A percentile compares a stretch with the other conserved stretches of the same genome.
phyloP scores from a whole-genome alignment of 2,888 invertebrate genomes.

The Diachrysia chrysitis region DNA sequence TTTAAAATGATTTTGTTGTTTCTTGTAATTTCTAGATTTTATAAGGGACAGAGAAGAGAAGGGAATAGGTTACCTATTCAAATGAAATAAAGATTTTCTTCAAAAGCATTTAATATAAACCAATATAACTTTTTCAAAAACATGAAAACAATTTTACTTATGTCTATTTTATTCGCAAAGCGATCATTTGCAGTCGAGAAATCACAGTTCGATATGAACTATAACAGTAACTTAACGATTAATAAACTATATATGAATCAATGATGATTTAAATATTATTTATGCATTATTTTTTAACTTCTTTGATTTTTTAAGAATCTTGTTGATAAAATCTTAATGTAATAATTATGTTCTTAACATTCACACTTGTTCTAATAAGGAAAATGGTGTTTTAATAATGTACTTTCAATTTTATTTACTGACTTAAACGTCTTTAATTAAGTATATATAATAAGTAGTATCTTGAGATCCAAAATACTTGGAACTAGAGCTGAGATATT shows the following conservation, averaged over 20 bases:
- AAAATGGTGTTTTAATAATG: too few species aligned
- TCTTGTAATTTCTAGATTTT: conserved; percentile 38
- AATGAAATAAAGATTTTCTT: not conserved
- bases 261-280: not conserved
- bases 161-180: conserved; percentile 33
- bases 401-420: too few species aligned
- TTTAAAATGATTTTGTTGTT: conserved; percentile 66
- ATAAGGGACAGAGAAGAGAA: too few species aligned
- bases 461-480: conserved; percentile 2
- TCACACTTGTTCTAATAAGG: too few species aligned
- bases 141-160: conserved; percentile 32
- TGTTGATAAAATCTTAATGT: not conserved
- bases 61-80: too few species aligned
- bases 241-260: conserved; percentile 27
- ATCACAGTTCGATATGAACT: conserved; percentile 42
- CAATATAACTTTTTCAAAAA: conserved; percentile 25
- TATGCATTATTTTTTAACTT: too few species aligned
- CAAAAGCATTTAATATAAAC: not conserved
- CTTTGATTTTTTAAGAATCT: not conserved
- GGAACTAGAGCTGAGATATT: not conserved
- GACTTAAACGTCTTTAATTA: not conserved
- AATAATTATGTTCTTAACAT: too few species aligned
- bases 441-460: not conserved
- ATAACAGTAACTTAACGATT: conserved; percentile 25
- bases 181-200: conserved; percentile 41